Percentiles rank a stretch among this genome's conserved stretches.
These are phyloP conservation scores for Girardinichthys multiradiatus DNA, from an alignment of 2,113 vertebrate genomes.

Conservation along the genomic window DNA sequence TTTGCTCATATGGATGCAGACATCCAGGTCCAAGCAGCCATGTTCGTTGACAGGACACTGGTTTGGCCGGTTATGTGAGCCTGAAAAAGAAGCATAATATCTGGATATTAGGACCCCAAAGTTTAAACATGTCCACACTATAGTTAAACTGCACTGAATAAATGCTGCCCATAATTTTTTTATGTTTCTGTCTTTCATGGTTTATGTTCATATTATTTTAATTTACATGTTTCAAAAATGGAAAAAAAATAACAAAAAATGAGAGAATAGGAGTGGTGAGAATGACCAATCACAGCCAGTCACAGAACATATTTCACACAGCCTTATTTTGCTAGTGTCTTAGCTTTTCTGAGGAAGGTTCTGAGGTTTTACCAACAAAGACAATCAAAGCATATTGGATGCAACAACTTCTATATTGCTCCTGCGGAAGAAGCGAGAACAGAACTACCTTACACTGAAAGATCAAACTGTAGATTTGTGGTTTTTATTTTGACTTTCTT, in stretches of 20 bases:
- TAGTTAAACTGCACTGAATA: no score
- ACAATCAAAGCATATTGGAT: no score
- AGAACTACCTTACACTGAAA: background rate
- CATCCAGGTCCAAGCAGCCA: slow-evolving; percentile 90
- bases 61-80: slow-evolving; percentile 88
- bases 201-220: background rate
- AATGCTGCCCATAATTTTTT: no score
- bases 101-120: background rate
- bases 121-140: background rate
- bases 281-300: background rate
- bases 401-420: background rate
- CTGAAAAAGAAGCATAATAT: slow-evolving; percentile 72
- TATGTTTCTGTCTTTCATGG: no score
- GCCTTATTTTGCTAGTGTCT: background rate
- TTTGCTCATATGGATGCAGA: slow-evolving; percentile 92
- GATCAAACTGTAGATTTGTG: background rate
- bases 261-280: background rate
- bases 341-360: background rate
- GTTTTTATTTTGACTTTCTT: background rate
- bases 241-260: background rate
- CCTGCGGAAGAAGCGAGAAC: background rate
- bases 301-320: background rate
- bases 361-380: no score
- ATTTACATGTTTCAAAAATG: background rate
- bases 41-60: slow-evolving; percentile 93